These are phyloP conservation scores for Ochotona curzoniae DNA, from an alignment of 2,113 vertebrate genomes.

Conservation along the genomic window DNA sequence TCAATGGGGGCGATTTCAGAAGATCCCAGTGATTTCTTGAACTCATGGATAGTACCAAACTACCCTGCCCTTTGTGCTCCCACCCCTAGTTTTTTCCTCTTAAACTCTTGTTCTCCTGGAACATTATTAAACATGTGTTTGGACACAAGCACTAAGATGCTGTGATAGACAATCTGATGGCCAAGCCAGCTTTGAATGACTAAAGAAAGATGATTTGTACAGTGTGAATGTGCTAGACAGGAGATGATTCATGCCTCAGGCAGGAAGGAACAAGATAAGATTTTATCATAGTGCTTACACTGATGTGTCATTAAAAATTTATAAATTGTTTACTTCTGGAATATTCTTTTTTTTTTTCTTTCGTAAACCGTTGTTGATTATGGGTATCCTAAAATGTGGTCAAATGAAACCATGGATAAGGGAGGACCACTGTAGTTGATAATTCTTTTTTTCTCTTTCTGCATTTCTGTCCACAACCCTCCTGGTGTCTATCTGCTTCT, in stretches of 20 bases:
- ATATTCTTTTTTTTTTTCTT: background rate
- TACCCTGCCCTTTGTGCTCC: too few relatives aligned
- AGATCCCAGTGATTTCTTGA: background rate
- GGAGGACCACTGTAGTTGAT: too few relatives aligned
- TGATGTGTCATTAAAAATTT: background rate
- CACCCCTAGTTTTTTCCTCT: background rate
- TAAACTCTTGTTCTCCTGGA: background rate
- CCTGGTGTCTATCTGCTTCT: background rate
- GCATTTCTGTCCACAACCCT: background rate
- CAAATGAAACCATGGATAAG: background rate
- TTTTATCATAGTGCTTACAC: background rate
- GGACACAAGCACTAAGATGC: background rate
- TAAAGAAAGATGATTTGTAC: background rate
- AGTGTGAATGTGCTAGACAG: background rate
- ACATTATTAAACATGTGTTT: background rate
- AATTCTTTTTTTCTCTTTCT: rapidly evolving
- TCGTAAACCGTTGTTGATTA: background rate
- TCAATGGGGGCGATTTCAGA: background rate
- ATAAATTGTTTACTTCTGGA: background rate
- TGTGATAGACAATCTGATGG: background rate
- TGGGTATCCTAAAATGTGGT: background rate
- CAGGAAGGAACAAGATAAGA: background rate
- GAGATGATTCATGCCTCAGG: background rate
- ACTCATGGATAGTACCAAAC: background rate
- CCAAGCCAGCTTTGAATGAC: background rate